Evolutionary conservation across 1,140 invertebrate genomes (phyloP), one percentile per base, ranked within the genome.

Genomic region (Theocolax elegans): DNA sequence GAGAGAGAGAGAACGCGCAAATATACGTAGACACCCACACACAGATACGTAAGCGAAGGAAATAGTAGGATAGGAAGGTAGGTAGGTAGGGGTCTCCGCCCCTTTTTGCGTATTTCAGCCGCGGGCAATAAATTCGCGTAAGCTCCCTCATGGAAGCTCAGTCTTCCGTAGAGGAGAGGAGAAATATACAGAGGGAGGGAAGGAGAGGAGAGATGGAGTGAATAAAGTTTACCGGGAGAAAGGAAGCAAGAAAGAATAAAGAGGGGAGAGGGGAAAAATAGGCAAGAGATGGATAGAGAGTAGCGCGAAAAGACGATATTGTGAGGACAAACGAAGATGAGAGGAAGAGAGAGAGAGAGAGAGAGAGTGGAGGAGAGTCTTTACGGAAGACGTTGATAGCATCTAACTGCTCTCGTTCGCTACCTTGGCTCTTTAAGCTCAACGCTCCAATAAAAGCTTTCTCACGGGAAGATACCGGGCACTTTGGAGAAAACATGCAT

Each of bases 91-190:
- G 54, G 49, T 15, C 31, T 46, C 23, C 46, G 23, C 46, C 49
- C 35, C 67, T 10, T 72, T 68, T 72, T 63, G 71, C 71, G 74
- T 68, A 75, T 68, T 75, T 75, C 56, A 73, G 62, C 38, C 49
- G 66, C 42, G 38, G 63, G 63, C 67, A 67, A 75, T 75, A 75
- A 75, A 75, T 75, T 74, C 72, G 13, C 31, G 68, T 69, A 54
- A 72, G 69, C 72, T 75, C 72, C 70, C 67, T 68, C 70, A 60
- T 62, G 71, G 53, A 67, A 71, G 69, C 64, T 71, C 71, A 74
- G 58, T 74, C 72, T 72, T 72, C 53, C 38, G 15, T n/a, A 59
- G 44, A 12, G 54, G 15, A 44, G 46, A 35, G 19, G 13, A 38
- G 10, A 19, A 10, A 19, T 29, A 38, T n/a, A 59, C 2, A 9